phyloP scores from a whole-genome alignment of 92 coral and sea anemone species.

The Palythoa heliodiscus region DNA sequence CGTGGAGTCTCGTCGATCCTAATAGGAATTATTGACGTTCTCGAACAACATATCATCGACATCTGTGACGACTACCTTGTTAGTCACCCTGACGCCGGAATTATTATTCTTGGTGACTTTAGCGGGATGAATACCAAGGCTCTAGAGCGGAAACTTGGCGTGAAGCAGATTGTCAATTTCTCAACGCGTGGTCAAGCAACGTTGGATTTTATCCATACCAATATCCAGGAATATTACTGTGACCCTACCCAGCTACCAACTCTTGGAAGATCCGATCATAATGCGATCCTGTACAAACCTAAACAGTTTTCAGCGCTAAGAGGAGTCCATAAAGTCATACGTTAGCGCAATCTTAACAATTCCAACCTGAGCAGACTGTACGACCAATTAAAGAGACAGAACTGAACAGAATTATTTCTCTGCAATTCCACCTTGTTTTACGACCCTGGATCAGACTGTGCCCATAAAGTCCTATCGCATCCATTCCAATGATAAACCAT shows the following conservation, averaged over 20 bases:
- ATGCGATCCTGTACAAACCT: not conserved
- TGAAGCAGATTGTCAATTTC: constrained; percentile 13
- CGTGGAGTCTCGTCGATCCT: constrained; percentile 35
- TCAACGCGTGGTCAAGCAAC: constrained; percentile 14
- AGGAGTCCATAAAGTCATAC: not conserved
- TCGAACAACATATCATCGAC: constrained; percentile 50
- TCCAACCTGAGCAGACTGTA: not conserved
- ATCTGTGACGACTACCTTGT: constrained; percentile 37
- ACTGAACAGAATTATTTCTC: constrained; percentile 2
- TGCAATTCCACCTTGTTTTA: constrained; percentile 9
- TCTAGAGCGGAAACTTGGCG: constrained; percentile 22
- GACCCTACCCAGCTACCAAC: constrained; percentile 10
- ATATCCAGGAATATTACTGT: constrained; percentile 16
- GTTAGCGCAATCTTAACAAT: not conserved
- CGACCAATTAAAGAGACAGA: constrained; percentile 16
- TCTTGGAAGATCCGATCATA: constrained; percentile 13
- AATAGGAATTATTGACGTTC: constrained; percentile 26
- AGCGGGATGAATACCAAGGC: constrained; percentile 43
- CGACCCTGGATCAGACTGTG: constrained; percentile 17
- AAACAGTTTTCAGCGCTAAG: constrained; percentile 12
- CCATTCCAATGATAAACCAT: not conserved
- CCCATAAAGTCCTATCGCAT: constrained; percentile 3
- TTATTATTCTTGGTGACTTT: constrained; percentile 50
- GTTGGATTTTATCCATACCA: constrained; percentile 12
- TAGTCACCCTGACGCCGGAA: constrained; percentile 44